These are phyloP conservation scores for Halictus ligatus DNA, from an alignment of 2,888 invertebrate genomes.

Conservation along the genomic window DNA sequence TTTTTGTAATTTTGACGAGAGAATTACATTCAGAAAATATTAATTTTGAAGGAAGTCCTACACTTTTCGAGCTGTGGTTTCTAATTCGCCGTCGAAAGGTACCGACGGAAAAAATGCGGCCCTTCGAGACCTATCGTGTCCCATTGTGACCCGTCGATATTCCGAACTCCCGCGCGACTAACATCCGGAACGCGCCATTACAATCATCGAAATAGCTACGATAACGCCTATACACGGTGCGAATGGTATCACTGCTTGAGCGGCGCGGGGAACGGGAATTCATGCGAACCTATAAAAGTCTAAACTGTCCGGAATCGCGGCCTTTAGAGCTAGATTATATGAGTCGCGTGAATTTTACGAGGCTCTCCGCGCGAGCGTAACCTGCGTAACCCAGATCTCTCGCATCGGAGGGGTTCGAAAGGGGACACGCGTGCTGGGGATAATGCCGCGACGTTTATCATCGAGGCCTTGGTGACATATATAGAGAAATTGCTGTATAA, in stretches of 20 bases:
- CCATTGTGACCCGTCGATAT: conserved; percentile 26
- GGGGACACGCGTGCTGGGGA: not conserved
- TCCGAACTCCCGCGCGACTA: conserved; percentile 4
- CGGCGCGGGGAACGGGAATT: conserved; percentile 17
- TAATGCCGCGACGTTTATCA: no score
- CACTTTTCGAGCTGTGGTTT: not conserved
- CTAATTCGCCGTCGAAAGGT: conserved; percentile 42
- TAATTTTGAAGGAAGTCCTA: no score
- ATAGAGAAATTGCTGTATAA: no score
- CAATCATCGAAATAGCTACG: conserved; percentile 55
- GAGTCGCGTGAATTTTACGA: conserved; percentile 49
- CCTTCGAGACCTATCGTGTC: no score
- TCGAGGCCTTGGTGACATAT: no score
- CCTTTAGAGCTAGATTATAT: conserved; percentile 49
- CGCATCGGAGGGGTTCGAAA: not conserved
- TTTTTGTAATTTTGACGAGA: no score
- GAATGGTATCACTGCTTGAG: not conserved
- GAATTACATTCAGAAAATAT: no score
- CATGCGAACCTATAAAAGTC: conserved; percentile 58
- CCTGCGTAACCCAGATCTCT: conserved; percentile 32
- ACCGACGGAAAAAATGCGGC: not conserved
- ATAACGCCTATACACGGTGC: conserved; percentile 37
- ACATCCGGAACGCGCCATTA: conserved; percentile 39
- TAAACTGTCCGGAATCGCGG: conserved; percentile 52
- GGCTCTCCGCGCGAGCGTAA: conserved; percentile 1